These are phyloP conservation scores for Epizoanthus rinbou DNA, from an alignment of 92 coral and sea anemone genomes.

Conservation along the genomic window DNA sequence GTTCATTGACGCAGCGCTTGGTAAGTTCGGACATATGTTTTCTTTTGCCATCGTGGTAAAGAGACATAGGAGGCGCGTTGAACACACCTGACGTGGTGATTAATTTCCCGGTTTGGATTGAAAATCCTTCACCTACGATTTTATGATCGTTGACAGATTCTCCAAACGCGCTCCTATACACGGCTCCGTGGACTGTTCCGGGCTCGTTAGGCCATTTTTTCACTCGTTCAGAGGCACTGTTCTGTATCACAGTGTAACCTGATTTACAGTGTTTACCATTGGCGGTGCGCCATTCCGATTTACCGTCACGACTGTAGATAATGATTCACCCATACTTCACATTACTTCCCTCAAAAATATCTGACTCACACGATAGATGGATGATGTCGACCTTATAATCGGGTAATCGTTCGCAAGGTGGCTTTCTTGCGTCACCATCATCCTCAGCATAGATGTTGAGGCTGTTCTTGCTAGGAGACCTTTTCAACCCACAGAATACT, in stretches of 20 bases:
- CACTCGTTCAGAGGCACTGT: constrained; percentile 36
- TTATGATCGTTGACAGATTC: constrained; percentile 15
- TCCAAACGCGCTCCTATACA: constrained; percentile 47
- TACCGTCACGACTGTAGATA: constrained; percentile 44
- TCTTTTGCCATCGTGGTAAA: constrained; percentile 12
- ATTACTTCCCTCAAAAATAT: constrained; percentile 10
- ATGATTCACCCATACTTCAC: constrained; percentile 55
- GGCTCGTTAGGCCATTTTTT: constrained; percentile 23
- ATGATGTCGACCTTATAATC: constrained; percentile 31
- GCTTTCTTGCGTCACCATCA: too few relatives aligned
- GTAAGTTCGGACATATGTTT: constrained; percentile 16
- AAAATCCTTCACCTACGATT: constrained; percentile 46
- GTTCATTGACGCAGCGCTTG: constrained; percentile 2
- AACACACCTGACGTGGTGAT: constrained; percentile 29
- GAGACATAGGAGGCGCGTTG: constrained; percentile 11
- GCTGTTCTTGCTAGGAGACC: too few relatives aligned
- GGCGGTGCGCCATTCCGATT: constrained; percentile 47
- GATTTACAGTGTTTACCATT: constrained; percentile 57
- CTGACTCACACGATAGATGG: constrained; percentile 48
- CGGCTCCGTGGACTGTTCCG: constrained; percentile 56
- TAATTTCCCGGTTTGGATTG: constrained; percentile 19
- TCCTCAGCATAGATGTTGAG: too few relatives aligned
- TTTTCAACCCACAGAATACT: too few relatives aligned
- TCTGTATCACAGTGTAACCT: constrained; percentile 51
- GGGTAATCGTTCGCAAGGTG: neutral